Conservation (phyloP, 64 coral and sea anemone genomes). For the Dendronephthya gigantea region DNA sequence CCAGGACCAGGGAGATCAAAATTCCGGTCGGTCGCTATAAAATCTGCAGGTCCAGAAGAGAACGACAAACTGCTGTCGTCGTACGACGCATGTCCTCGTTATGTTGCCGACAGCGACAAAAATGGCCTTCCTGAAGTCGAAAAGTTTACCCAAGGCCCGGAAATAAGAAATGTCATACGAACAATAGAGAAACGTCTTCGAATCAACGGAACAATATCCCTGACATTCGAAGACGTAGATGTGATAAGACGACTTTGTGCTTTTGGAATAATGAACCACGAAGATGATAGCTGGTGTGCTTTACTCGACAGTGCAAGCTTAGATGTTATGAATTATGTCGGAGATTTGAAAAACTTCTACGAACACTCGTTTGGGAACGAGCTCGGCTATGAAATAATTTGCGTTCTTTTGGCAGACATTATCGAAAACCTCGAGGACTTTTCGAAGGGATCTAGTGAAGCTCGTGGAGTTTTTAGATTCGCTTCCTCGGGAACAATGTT, state of each 20-base stretch:
- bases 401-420: conserved; percentile 57
- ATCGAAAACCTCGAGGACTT: conserved; percentile 34
- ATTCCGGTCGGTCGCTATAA: conserved; percentile 50
- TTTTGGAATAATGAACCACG: conserved; percentile 50
- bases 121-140: conserved; percentile 29
- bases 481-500: conserved; percentile 27
- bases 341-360: conserved; percentile 46
- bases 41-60: conserved; percentile 25
- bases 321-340: conserved; percentile 31
- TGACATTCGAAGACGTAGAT: conserved; percentile 29
- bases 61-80: conserved; percentile 40
- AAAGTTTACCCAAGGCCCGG: conserved; percentile 27
- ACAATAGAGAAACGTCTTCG: conserved; percentile 40
- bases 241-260: conserved; percentile 41
- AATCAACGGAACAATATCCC: conserved; percentile 33
- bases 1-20: conserved; percentile 23
- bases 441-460: background rate
- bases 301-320: conserved; percentile 34
- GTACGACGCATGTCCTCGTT: conserved; percentile 42
- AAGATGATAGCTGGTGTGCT: conserved; percentile 43
- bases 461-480: conserved; percentile 59
- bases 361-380: conserved; percentile 45
- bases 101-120: background rate
- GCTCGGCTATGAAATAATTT: conserved; percentile 44
- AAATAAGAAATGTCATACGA: conserved; percentile 18